Evolutionary conservation across 30 jellyfish, hydroid and myxozoan genomes (phyloP), one percentile per base, ranked within the genome.

Genomic region (Kudoa iwatai): DNA sequence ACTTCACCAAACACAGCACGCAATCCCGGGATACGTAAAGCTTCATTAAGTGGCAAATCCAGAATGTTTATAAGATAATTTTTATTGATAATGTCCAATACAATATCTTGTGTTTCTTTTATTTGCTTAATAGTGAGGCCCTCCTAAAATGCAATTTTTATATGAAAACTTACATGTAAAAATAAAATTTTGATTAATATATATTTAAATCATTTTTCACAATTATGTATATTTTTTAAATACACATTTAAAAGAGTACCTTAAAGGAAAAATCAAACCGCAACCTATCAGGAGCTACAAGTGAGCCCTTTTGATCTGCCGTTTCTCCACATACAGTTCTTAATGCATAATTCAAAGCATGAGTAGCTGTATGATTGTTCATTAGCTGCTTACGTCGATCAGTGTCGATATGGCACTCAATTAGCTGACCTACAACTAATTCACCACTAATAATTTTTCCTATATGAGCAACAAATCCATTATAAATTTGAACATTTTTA

Each of bases 1-100:
- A 69, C 91, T 83, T 74, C 94, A 33, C 64, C 94, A 44, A 74
- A 74, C 11, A 74, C 57, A 26, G 94, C 94, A 24, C 94, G 57
- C 19, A 74, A 39, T 6, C 94, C 94, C 43, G 57, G 84, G 21
- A 74, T 47, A 34, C 61, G 82, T 48, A 60, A 60, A 19, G 94
- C 94, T 17, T 54, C 69, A 38, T 87, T 82, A 47, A 74, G 59
- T 16, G 82, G 19, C 32, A 77, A 53, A 40, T 50, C 85, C 12
- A 41, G 49, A 6, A 87, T 82, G 43, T 34, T 53, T 21, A 69
- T 82, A n/a, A 50, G 54, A 17, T 40, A 42, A 21, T 69, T 54
- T n/a, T 54, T 46, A 10, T 44, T 53, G 16, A 69, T 59, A 17
- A 69, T 13, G 15, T 44, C 67, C 17, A 85, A 32, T 4, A 71